Evolutionary conservation across 2,797 vertebrate species (phyloP), one percentile per base, ranked within the genome.

Genomic region (Myotis pilosus): DNA sequence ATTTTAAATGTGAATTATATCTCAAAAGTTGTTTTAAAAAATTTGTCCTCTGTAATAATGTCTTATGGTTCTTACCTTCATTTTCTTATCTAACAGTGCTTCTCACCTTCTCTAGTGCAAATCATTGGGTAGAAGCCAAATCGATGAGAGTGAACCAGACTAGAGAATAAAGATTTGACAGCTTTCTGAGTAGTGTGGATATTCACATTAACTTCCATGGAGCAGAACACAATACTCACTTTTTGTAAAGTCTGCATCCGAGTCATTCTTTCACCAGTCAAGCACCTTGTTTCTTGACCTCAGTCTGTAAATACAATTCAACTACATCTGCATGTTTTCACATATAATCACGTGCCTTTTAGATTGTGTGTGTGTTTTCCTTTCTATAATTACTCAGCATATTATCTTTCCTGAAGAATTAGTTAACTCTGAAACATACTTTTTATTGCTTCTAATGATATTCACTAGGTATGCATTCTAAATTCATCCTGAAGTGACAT

Each of bases 371-470:
- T 89, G 89, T 95, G 16, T 76, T 95, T 85, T 47, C 75, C 0
- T 92, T 97, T 83, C n/a, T 93, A 15, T 64, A 74, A 1, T 64
- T 84, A 85, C 28, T 49, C 69, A 83, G 25, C 68, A 74, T 75
- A 33, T 74, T 91, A 13, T 78, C 13, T 25, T 94, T 75, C 79
- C 57, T 74, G n/a, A 4, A 38, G 84, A 51, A 92, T 96, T 62
- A 44, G 22, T 86, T 76, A 72, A 92, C 53, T 92, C 68, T 60
- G 72, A 95, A 62, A 64, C 78, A 91, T 44, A 92, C 5, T 87
- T 95, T 88, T 89, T 87, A 19, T 93, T 89, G 49, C 22, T 94
- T 51, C 64, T n/a, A 51, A 94, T 62, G 84, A 85, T 94, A 64
- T 66, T 64, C 25, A 78, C 72, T 71, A 95, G 72, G 22, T 30